Conservation (phyloP, 1,140 invertebrate genomes). For the Zaprionus africanus region DNA sequence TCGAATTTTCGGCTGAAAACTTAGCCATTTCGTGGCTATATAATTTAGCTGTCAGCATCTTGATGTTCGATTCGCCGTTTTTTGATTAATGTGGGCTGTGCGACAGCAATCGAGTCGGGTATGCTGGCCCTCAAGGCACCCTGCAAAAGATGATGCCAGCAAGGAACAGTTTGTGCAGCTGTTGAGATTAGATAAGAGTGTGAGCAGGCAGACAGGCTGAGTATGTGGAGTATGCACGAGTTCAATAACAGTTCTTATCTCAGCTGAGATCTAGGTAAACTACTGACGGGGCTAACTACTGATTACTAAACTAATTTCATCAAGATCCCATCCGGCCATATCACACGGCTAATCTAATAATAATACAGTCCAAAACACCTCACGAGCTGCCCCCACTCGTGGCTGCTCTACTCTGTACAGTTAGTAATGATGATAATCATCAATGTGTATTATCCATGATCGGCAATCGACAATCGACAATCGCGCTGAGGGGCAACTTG, state of each 20-base stretch:
- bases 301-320: background rate
- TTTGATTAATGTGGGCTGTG: constrained; percentile 54
- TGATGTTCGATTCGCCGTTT: constrained; percentile 53
- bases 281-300: background rate
- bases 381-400: background rate
- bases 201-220: too few species aligned
- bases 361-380: background rate
- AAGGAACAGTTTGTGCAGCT: too few species aligned
- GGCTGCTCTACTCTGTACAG: background rate
- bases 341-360: background rate
- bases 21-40: constrained; percentile 42
- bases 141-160: background rate
- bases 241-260: too few species aligned
- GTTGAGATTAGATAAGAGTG: too few species aligned
- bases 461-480: constrained; percentile 1
- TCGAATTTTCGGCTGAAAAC: constrained; percentile 20
- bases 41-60: constrained; percentile 65
- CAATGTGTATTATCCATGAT: constrained; percentile 13
- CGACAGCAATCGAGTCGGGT: background rate
- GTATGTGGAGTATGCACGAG: too few species aligned
- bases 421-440: constrained; percentile 25
- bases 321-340: background rate
- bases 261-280: background rate
- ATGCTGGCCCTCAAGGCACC: background rate
- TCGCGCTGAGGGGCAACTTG: constrained; percentile 21